A percentile compares a stretch with the other conserved stretches of the same genome.
phyloP scores from a whole-genome alignment of 92 coral and sea anemone genomes.

The Porites evermanni region DNA sequence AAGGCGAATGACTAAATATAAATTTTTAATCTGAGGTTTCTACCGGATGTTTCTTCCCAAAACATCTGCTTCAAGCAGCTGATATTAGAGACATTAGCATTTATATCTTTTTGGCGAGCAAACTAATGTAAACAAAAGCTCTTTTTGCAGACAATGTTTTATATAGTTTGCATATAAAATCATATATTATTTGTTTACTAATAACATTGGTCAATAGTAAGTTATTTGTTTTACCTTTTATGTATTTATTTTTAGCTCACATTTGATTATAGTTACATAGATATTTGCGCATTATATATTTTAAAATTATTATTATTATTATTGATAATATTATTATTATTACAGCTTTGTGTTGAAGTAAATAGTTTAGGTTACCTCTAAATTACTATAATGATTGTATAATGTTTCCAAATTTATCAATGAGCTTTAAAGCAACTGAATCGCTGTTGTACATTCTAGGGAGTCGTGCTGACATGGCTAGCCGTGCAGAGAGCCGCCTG shows the following conservation, averaged over 20 bases:
- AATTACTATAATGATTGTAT: too few relatives aligned
- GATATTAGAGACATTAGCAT: background rate
- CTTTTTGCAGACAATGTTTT: background rate
- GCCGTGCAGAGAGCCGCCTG: constrained; percentile 94
- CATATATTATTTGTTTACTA: background rate
- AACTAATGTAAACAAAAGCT: background rate
- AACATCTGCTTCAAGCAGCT: background rate
- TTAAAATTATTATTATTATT: too few relatives aligned
- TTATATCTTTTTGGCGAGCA: background rate
- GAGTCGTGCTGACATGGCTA: constrained; percentile 90
- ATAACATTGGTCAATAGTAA: background rate
- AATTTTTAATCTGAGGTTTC: too few relatives aligned
- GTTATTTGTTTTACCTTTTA: background rate
- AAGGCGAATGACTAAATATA: too few relatives aligned
- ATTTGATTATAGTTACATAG: background rate
- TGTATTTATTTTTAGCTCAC: background rate
- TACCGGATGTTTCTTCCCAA: background rate
- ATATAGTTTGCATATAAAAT: background rate
- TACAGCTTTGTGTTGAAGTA: too few relatives aligned
- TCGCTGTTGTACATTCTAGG: constrained; percentile 17
- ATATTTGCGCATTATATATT: too few relatives aligned
- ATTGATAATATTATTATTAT: too few relatives aligned
- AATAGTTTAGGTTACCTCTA: too few relatives aligned
- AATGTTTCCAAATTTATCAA: too few relatives aligned
- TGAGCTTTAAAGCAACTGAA: background rate